phyloP scores from a whole-genome alignment of 2,113 vertebrate genomes.

The Drymodes brunneopygia region DNA sequence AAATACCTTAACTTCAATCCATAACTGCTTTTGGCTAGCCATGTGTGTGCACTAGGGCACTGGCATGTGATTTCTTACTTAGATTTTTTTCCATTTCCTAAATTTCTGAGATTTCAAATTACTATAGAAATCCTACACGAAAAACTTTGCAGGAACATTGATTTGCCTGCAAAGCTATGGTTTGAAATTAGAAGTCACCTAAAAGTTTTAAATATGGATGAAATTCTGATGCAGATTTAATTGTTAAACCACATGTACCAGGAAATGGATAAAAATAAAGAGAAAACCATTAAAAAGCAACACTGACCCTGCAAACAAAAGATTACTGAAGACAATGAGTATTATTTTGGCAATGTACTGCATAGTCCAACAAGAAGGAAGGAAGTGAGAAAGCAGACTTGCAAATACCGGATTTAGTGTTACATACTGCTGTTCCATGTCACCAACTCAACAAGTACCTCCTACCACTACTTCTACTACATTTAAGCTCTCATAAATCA shows the following conservation, averaged over 20 bases:
- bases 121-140: not conserved
- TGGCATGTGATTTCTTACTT: not conserved
- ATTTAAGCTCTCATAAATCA: not conserved
- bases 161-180: not conserved
- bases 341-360: not conserved
- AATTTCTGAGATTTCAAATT: not conserved
- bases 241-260: not conserved
- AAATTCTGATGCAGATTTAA: not conserved
- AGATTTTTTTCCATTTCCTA: not conserved
- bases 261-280: not conserved
- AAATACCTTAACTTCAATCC: not conserved
- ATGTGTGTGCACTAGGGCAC: not conserved
- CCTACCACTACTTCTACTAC: not conserved
- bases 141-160: not conserved
- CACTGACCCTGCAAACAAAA: not conserved
- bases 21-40: not conserved
- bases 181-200: not conserved
- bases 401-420: not conserved
- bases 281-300: not conserved
- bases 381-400: not conserved
- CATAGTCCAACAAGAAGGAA: not conserved
- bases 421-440: not conserved
- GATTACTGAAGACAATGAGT: not conserved
- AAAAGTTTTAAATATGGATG: not conserved
- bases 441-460: not conserved